Conservation (phyloP, 23 tunicate genomes). For the Ascidia mentula region DNA sequence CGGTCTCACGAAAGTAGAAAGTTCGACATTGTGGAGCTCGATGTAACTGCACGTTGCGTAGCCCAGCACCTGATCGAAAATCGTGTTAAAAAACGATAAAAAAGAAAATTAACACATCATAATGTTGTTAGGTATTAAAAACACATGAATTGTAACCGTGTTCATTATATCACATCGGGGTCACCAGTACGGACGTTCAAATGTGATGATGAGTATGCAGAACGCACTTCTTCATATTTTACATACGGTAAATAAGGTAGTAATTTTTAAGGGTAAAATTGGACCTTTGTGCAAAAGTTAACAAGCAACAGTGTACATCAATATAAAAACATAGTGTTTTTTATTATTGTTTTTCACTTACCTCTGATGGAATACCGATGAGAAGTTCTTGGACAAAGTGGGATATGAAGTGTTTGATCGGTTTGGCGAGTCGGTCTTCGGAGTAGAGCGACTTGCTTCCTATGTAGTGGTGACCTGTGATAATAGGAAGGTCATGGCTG, state of each 20-base stretch:
- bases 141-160: neutral
- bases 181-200: too few relatives aligned
- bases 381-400: constrained; percentile 89
- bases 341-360: too few relatives aligned
- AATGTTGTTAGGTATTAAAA: neutral
- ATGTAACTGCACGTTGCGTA: constrained; percentile 45
- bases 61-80: constrained; percentile 50
- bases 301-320: too few relatives aligned
- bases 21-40: constrained; percentile 52
- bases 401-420: constrained; percentile 87
- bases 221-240: too few relatives aligned
- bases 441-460: constrained; percentile 66
- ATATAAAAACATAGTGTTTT: too few relatives aligned
- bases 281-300: too few relatives aligned
- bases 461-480: constrained; percentile 67
- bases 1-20: constrained; percentile 29
- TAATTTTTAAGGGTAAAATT: too few relatives aligned
- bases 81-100: neutral
- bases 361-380: constrained; percentile 92
- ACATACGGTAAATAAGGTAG: too few relatives aligned
- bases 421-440: constrained; percentile 85
- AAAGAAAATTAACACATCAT: neutral
- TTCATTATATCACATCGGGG: too few relatives aligned
- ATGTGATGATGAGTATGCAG: too few relatives aligned
- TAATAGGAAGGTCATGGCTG: neutral